Evolutionary conservation across 2,113 vertebrate species (phyloP), one percentile per base, ranked within the genome.

Genomic region (Struthidea cinerea): DNA sequence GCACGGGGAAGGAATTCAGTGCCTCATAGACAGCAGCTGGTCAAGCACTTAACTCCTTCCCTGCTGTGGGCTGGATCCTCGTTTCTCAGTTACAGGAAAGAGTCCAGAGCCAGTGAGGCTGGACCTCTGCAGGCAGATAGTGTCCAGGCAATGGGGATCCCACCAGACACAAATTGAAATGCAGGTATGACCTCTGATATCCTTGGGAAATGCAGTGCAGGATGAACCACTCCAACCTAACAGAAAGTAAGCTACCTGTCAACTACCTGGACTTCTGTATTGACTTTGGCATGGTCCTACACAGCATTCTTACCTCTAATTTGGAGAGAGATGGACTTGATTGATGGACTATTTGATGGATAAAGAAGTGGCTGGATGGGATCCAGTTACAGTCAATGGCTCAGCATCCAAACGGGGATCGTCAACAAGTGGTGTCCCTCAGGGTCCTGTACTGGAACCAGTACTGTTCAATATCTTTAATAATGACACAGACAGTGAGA

Each of bases 11-110:
- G 90, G 98, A 98, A 97, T 97, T 97, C 91, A 79, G 67, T 80
- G 91, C 89, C 88, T 96, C 90, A 87, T 30, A 70, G 93, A 90
- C 8, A 10, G 83, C 91, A 93, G 95, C 70, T 88, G 75, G 46
- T 89, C 84, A 87, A 81, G 64, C 70, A 52, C 86, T 98, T 98
- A 98, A 98, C 97, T 73, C 97, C 89, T 96, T 97, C 95, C 65
- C 77, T 9, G 5, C 97, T 94, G 87, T 39, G 14, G 84, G 69
- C 68, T 69, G 47, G 26, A 30, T 64, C 39, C 41, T 87, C 7
- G 1, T 41, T 87, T 73, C 78, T 65, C 53, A n/a, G 23, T 27
- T 44, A n/a, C 55, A 71, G 52, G 32, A 68, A 81, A 63, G 18
- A 59, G n/a, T 32, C 11, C 30, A 55, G 73, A 91, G n/a, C 14